Conservation (phyloP, 2,888 invertebrate genomes). For the Acleris sparsana region DNA sequence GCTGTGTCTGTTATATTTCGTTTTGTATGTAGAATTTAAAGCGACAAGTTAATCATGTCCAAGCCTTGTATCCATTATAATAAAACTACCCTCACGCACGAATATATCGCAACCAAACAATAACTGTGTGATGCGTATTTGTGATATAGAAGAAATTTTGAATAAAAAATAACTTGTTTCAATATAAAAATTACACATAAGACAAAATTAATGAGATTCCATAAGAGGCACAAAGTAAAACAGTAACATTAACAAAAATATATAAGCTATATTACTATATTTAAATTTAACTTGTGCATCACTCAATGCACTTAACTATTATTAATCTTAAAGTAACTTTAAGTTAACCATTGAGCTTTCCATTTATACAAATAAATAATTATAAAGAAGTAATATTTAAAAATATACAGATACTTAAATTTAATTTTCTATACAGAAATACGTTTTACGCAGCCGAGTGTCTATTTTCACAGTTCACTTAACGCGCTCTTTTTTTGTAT, state of each 20-base stretch:
- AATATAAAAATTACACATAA: conserved; percentile 44
- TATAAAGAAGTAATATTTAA: conserved; percentile 55
- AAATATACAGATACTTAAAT: conserved; percentile 63
- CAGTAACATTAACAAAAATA: conserved; percentile 75
- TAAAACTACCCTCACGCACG: neutral
- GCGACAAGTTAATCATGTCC: conserved; percentile 41
- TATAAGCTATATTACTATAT: conserved; percentile 54
- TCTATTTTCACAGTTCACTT: conserved; percentile 14
- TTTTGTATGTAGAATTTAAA: neutral
- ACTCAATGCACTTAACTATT: conserved; percentile 67
- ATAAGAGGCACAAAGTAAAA: conserved; percentile 76
- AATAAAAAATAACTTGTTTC: conserved; percentile 42
- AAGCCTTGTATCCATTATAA: conserved; percentile 27
- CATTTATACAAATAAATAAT: conserved; percentile 82
- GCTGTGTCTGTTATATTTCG: neutral
- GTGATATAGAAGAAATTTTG: conserved; percentile 25
- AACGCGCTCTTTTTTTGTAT: conserved; percentile 75
- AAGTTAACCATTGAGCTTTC: conserved; percentile 82
- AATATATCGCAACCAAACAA: conserved; percentile 9
- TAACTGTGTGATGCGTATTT: conserved; percentile 32
- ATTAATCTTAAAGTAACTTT: conserved; percentile 75
- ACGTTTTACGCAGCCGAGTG: conserved; percentile 50
- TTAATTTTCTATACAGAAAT: conserved; percentile 52
- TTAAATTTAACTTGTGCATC: conserved; percentile 74
- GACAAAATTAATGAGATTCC: conserved; percentile 75